These are phyloP conservation scores for Upupa epops DNA, from an alignment of 2,113 vertebrate species.

Conservation along the genomic window DNA sequence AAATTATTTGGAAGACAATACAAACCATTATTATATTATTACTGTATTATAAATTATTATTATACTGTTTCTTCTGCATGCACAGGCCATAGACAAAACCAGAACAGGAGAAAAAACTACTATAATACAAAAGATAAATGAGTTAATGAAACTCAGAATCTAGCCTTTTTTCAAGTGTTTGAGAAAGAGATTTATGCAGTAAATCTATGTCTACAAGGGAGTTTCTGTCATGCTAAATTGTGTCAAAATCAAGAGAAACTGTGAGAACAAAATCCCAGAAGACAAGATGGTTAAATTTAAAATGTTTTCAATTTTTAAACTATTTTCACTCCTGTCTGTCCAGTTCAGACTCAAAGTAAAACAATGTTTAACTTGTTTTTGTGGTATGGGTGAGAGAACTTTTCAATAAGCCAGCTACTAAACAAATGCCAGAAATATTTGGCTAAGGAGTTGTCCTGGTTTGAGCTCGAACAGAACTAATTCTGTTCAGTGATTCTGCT, in stretches of 20 bases:
- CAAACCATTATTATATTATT: not conserved
- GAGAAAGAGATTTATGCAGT: not conserved
- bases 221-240: not conserved
- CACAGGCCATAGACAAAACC: not conserved
- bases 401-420: not conserved
- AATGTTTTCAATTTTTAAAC: conserved; percentile 11
- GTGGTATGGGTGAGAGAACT: not conserved
- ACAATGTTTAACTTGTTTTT: not conserved
- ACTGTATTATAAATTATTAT: too few species aligned
- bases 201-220: not conserved
- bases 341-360: not conserved
- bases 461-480: too few species aligned
- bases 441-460: not conserved
- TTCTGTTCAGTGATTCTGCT: too few species aligned
- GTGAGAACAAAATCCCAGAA: not conserved
- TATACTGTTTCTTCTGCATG: not conserved
- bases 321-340: not conserved
- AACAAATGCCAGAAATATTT: not conserved
- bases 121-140: not conserved
- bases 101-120: not conserved
- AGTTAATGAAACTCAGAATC: not conserved
- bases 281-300: not conserved
- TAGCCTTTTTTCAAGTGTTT: not conserved
- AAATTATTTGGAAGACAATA: not conserved
- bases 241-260: not conserved